These are phyloP conservation scores for Medauroidea extradentata DNA, from an alignment of 1,140 invertebrate genomes.

Conservation along the genomic window DNA sequence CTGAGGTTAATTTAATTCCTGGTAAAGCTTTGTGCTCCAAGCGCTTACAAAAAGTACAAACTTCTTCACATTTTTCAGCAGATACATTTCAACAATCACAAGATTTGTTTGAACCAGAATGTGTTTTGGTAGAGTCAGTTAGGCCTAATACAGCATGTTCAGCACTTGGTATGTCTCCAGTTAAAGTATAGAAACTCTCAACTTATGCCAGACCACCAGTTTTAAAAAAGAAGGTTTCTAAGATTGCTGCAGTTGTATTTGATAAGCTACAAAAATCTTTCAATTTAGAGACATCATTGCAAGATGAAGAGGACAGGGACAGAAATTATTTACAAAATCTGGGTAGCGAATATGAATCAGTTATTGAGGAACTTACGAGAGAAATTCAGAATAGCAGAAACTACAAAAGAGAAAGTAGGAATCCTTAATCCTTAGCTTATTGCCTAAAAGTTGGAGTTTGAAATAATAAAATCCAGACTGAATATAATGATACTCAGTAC, in stretches of 20 bases:
- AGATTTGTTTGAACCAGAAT: not conserved
- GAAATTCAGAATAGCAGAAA: not conserved
- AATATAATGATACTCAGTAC: conserved; percentile 18
- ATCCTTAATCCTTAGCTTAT: conserved; percentile 19
- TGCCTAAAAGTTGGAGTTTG: conserved; percentile 16
- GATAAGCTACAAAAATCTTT: not conserved
- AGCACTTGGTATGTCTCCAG: not conserved
- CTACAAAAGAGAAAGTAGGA: conserved; percentile 10
- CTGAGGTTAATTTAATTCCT: not conserved
- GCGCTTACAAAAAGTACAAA: not conserved
- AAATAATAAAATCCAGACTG: conserved; percentile 15
- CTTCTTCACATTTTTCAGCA: not conserved
- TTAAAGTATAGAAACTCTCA: not conserved
- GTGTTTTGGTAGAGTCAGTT: not conserved
- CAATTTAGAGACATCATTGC: not conserved
- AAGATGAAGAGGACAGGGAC: not conserved
- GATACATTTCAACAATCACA: not conserved
- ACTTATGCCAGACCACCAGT: not conserved
- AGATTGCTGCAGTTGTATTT: not conserved
- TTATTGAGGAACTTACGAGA: not conserved
- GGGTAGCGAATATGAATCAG: not conserved
- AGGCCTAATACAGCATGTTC: conserved; percentile 2
- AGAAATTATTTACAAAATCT: not conserved
- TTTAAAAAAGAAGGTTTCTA: not conserved
- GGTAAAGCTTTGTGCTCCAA: not conserved